Base-by-base conservation (phyloP, 2,888 invertebrate species). In the Epinotia ramella region DNA sequence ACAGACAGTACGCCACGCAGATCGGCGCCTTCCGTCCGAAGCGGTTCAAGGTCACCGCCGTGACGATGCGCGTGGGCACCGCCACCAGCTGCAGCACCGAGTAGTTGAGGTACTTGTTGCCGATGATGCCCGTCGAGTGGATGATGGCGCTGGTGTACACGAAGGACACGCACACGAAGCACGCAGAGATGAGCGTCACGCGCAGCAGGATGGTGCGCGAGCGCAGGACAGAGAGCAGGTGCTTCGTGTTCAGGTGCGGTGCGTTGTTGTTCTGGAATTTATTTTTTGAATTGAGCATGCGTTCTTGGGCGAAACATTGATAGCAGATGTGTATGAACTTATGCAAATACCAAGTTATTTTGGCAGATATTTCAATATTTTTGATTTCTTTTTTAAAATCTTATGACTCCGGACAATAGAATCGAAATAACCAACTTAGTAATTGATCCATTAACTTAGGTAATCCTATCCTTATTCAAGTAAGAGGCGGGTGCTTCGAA, bases 131-230 rank as follows among this genome's bases (percentile, higher is more conserved):
- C n/a, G 97, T 96, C 0, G 97, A 96, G 91, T 97, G 97, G 78
- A 97, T 91, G 56, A 97, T 96, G 67, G 97, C 91, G 0, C 97
- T 97, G 83, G 96, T 97, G 89, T 96, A 97, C 13, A 97, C 96
- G 81, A 97, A 96, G 12, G 96, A 96, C 84, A 96, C 96, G 71
- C 97, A 96, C 77, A 97, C 95, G 96, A 97, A 97, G 86, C 96
- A 96, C 77, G 84, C 88, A 0, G 93, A 88, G 57, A 91, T 90
- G 91, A 95, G 79, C 0, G 86, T 83, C 69, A 92, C 83, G 0
- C 94, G 89, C 7, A 86, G 46, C 7, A 91, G 67, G 64, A 94
- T 91, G 33, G 87, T 90, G 70, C 81, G 86, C 0, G 94, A 94
- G 2, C 88, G 88, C 0, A 94, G 84, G 0, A 88, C 89, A 0